Evolutionary conservation across 2,113 vertebrate species (phyloP), one percentile per base, ranked within the genome.

Genomic region (Chitala chitala): DNA sequence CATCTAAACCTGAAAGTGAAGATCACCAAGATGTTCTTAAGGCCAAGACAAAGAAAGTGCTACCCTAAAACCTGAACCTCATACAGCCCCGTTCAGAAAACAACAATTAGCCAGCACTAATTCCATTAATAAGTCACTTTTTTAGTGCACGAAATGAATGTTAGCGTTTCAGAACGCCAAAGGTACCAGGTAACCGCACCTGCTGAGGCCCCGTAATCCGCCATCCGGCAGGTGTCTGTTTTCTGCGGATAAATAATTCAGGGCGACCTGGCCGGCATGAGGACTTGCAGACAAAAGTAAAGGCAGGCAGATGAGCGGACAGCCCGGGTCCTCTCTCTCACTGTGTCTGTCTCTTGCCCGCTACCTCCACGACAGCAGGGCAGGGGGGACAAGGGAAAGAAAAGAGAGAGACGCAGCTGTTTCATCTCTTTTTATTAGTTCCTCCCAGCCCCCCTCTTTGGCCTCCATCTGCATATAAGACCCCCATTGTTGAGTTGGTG

Each of bases 201-300:
- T 76, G 86, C 87, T 86, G 84, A 81, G 84, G 83, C 85, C 75
- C 74, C 53, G 84, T 87, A 88, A 89, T 88, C 87, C 85, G 87
- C 88, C 86, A 89, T 87, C 87, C 81, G 85, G 84, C 82, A 87
- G 87, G 83, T 87, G 87, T 89, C 88, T 85, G 87, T 89, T 90
- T 86, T 82, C 78, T 81, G 77, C 82, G 81, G 81, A 87, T 90
- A 86, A 89, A 90, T 90, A 87, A 90, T 90, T 89, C 85, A 90
- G 85, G 83, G 83, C 88, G 86, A 89, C 86, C 86, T 89, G 86
- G 82, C 83, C 84, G 85, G 84, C 74, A 81, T 75, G 74, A 79
- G 66, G 44, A 73, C 29, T 20, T 29, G 54, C 29, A 46, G 63
- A 68, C 71, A 73, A 77, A 77, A 22, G 48, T 72, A 77, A 81